Evolutionary conservation across 1,140 invertebrate species (phyloP).

Genomic region (Drosophila busckii): DNA sequence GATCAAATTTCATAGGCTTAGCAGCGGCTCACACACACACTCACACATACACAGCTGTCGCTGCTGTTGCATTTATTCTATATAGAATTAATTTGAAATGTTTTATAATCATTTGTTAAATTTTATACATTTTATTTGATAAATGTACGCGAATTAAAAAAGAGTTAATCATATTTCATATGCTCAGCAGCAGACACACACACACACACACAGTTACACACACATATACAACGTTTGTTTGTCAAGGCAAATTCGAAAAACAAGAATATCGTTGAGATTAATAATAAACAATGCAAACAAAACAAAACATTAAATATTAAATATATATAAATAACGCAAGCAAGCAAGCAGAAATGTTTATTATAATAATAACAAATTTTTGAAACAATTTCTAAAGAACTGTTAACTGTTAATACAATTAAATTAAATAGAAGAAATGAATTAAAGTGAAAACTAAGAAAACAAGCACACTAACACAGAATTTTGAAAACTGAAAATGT

Average conservation of each 20-base stretch:
- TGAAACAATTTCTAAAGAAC: constrained; percentile 60
- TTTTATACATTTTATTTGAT: too few species aligned
- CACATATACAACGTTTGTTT: constrained; percentile 30
- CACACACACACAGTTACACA: background rate
- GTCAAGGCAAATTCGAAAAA: constrained; percentile 38
- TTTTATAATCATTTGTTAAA: too few species aligned
- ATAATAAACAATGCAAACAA: constrained; percentile 22
- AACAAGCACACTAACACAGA: constrained; percentile 2
- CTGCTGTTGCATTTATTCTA: too few species aligned
- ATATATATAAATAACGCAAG: too few species aligned
- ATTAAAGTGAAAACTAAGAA: background rate
- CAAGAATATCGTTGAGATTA: constrained; percentile 25
- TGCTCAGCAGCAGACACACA: too few species aligned
- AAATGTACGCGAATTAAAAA: too few species aligned
- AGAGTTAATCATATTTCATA: too few species aligned
- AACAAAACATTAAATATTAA: too few species aligned
- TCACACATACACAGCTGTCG: background rate
- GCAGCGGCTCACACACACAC: background rate
- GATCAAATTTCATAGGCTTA: too few species aligned
- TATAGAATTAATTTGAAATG: too few species aligned
- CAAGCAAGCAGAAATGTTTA: constrained; percentile 26
- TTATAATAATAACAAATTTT: constrained; percentile 44
- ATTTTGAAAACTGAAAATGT: too few species aligned
- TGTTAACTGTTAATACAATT: constrained; percentile 67
- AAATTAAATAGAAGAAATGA: constrained; percentile 27